Base-by-base conservation (phyloP, 1,140 invertebrate genomes). In the Coptotermes formosanus region DNA sequence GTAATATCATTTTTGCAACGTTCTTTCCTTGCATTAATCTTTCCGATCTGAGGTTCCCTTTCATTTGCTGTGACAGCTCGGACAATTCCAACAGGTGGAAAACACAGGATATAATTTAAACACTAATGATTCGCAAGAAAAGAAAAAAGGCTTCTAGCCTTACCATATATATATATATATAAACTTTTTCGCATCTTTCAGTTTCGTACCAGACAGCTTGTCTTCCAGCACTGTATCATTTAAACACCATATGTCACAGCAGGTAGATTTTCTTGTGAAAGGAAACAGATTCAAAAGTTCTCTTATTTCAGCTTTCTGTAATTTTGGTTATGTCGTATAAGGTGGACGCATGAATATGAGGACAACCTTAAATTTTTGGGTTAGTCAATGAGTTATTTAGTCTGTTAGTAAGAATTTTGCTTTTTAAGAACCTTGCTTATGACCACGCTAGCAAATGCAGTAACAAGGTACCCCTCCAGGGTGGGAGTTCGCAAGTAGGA, bases 101-200 rank as follows among this genome's bases (percentile, higher is more conserved):
- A 75, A 75, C 64, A 75, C 64, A 75, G 64, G 64, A 75, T 75
- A 75, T 75, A 75, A 75, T 75, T n/a, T 75, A 75, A 30, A 75
- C 30, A 30, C 64, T 75, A 75, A 75, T 75, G 64, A 75, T 75
- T 75, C 64, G 3, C 30, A 75, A 75, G 64, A 75, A 75, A 75
- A 75, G n/a, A 75, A 75, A 4, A 75, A 75, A 25, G 64, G 64
- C n/a, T 55, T 75, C 64, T n/a, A 75, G 64, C 30, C 64, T 8
- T 30, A 25, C 19, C 25, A 25, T 69, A 75, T 75, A 75, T n/a
- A 75, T 75, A 75, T 48, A 48, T 12, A 48, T 16, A 48, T 16
- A 64, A 75, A 2, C 64, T 25, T 75, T 25, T 75, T 75, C 6
- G 14, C 19, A 16, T 55, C 19, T 19, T 16, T 55, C 19, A 55